These are phyloP conservation scores for Hydrolagus colliei DNA, from an alignment of 2,797 vertebrate species.

Conservation along the genomic window DNA sequence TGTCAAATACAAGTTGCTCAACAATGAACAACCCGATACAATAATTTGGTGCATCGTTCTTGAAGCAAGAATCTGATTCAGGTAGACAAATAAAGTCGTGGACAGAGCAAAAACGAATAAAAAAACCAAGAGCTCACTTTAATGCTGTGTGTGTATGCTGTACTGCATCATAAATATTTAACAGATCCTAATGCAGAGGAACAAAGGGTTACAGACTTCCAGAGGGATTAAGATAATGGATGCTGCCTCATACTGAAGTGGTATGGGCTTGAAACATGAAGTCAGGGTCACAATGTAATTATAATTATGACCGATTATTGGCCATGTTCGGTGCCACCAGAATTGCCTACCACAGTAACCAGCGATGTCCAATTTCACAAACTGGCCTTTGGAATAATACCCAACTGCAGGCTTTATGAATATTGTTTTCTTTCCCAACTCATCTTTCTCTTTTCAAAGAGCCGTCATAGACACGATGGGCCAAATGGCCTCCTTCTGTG, in stretches of 20 bases:
- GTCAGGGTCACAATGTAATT: not conserved
- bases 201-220: not conserved
- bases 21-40: conserved; percentile 25
- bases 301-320: too few relatives aligned
- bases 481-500: too few relatives aligned
- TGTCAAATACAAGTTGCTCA: conserved; percentile 26
- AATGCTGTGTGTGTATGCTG: not conserved
- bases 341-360: too few relatives aligned
- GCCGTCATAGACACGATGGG: too few relatives aligned
- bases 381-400: too few relatives aligned
- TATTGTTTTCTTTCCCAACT: too few relatives aligned
- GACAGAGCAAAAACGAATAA: not conserved
- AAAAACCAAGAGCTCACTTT: not conserved
- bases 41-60: conserved; percentile 12
- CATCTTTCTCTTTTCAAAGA: too few relatives aligned
- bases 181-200: conserved; percentile 11
- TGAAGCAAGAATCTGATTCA: conserved; percentile 21
- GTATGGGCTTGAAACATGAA: not conserved
- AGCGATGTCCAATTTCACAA: too few relatives aligned
- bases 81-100: not conserved
- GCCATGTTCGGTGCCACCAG: too few relatives aligned
- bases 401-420: too few relatives aligned
- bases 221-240: not conserved
- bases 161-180: not conserved
- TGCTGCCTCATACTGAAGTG: not conserved